These are phyloP conservation scores for Pseudeuparius sepicola DNA, from an alignment of 2,888 invertebrate genomes.

Conservation along the genomic window DNA sequence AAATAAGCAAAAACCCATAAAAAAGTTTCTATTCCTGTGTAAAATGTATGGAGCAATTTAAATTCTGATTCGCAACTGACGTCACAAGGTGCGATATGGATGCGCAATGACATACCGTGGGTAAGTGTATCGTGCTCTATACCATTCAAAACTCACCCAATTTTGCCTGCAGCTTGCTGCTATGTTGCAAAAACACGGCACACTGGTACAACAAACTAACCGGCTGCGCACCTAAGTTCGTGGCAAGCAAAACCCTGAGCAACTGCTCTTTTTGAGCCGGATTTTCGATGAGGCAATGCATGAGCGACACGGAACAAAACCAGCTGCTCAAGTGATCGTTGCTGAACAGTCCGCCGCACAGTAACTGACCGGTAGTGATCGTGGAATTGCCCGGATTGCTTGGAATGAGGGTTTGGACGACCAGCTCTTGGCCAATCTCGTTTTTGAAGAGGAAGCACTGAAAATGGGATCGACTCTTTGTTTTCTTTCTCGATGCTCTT, in stretches of 20 bases:
- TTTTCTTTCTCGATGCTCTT: no score
- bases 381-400: slow-evolving; percentile 58
- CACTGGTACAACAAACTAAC: slow-evolving; percentile 87
- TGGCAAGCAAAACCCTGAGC: slow-evolving; percentile 80
- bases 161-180: slow-evolving; percentile 70
- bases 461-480: no score
- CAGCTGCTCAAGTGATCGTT: slow-evolving; percentile 84
- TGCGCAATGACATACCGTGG: no score
- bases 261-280: slow-evolving; percentile 80
- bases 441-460: slow-evolving; percentile 93
- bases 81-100: no score
- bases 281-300: slow-evolving; percentile 84
- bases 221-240: slow-evolving; percentile 72
- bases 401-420: slow-evolving; percentile 88
- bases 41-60: no score
- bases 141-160: slow-evolving; percentile 37
- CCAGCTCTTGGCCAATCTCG: slow-evolving; percentile 73
- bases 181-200: slow-evolving; percentile 72
- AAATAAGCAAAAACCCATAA: no score
- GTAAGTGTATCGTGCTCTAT: no score
- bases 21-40: no score
- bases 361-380: slow-evolving; percentile 69
- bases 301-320: slow-evolving; percentile 87
- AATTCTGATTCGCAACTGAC: no score
- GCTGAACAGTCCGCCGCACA: slow-evolving; percentile 89